These are phyloP conservation scores for Chrysodeixis includens DNA, from an alignment of 2,888 invertebrate genomes.

Conservation along the genomic window DNA sequence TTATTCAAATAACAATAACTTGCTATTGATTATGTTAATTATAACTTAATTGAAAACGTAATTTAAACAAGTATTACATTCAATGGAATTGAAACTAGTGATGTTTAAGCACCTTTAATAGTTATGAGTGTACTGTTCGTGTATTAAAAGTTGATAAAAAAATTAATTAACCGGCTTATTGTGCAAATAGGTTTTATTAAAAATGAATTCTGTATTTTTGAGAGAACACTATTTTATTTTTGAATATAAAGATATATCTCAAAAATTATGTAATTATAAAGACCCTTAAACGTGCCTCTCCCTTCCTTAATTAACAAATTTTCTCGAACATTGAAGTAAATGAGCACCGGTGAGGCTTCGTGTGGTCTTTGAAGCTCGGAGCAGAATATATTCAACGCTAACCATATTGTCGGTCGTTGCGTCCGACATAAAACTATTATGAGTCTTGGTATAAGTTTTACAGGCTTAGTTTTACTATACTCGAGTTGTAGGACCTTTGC, in stretches of 20 bases:
- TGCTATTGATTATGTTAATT: neutral
- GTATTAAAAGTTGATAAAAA: too few relatives aligned
- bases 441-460: slow-evolving; percentile 65
- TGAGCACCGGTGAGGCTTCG: slow-evolving; percentile 13
- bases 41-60: neutral
- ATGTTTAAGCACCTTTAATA: neutral
- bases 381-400: slow-evolving; percentile 52
- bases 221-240: too few relatives aligned
- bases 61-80: neutral
- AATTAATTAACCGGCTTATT: too few relatives aligned
- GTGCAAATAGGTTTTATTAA: too few relatives aligned
- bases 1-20: slow-evolving; percentile 7
- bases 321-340: neutral
- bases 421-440: slow-evolving; percentile 68
- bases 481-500: slow-evolving; percentile 17
- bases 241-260: too few relatives aligned
- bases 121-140: neutral
- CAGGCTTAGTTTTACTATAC: slow-evolving; percentile 60
- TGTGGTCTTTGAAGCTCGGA: slow-evolving; percentile 36
- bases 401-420: slow-evolving; percentile 56
- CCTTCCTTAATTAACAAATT: too few relatives aligned
- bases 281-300: too few relatives aligned
- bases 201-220: too few relatives aligned
- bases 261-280: too few relatives aligned
- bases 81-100: neutral